Conservation (phyloP, 1,140 invertebrate genomes). For the Hestina assimilis region DNA sequence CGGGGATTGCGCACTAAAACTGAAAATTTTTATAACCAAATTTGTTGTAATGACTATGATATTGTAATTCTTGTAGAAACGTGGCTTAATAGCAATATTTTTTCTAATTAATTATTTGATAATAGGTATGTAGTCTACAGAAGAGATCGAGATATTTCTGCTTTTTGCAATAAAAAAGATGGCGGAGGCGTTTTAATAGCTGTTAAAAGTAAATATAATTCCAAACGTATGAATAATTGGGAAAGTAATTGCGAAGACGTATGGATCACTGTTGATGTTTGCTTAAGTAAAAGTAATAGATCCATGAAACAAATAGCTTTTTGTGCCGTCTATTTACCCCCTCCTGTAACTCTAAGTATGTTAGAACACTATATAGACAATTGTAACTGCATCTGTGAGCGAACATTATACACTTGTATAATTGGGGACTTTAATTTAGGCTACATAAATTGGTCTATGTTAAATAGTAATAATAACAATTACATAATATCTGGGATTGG, state of each 20-base stretch:
- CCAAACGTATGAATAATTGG: conserved; percentile 8
- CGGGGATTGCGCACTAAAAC: conserved; percentile 28
- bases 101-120: conserved; percentile 21
- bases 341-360: conserved; percentile 27
- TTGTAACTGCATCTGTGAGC: background rate
- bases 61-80: conserved; percentile 23
- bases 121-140: conserved; percentile 26
- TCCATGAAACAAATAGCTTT: conserved; percentile 19
- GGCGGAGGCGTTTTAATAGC: conserved; percentile 32
- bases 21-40: conserved; percentile 12
- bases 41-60: conserved; percentile 19
- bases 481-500: background rate
- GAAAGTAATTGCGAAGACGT: conserved; percentile 26
- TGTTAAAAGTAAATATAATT: conserved; percentile 18
- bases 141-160: conserved; percentile 8
- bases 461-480: background rate
- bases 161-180: conserved; percentile 7
- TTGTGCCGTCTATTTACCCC: conserved; percentile 30
- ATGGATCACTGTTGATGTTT: conserved; percentile 24
- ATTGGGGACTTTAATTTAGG: background rate
- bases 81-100: conserved; percentile 18
- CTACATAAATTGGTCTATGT: background rate
- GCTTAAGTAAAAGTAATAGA: background rate
- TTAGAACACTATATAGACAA: background rate
- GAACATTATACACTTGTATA: background rate